A percentile compares a stretch with the other conserved stretches of the same genome.
Conservation (phyloP, 1,140 invertebrate genomes). For the Drosophila ironensis region DNA sequence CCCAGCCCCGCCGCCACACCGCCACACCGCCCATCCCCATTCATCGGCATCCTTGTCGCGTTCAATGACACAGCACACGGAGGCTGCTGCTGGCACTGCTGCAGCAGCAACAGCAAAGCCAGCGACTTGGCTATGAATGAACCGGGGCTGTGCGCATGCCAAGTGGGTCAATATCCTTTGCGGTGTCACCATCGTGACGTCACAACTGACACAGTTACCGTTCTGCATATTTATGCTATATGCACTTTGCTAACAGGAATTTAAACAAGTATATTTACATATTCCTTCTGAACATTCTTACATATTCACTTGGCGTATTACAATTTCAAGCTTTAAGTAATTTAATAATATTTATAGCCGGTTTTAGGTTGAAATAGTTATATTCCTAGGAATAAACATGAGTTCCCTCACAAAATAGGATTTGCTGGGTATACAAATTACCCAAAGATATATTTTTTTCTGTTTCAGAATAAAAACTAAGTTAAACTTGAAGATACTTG, state of each 20-base stretch:
- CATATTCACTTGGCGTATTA: no score
- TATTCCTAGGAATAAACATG: no score
- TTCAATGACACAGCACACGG: slow-evolving; percentile 36
- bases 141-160: slow-evolving; percentile 61
- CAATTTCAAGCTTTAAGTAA: no score
- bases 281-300: no score
- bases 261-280: no score
- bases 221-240: background rate
- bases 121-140: slow-evolving; percentile 56
- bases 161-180: slow-evolving; percentile 69
- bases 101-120: slow-evolving; percentile 2
- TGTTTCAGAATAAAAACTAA: background rate
- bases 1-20: slow-evolving; percentile 9
- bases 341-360: no score
- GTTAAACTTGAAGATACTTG: no score
- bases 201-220: slow-evolving; percentile 65
- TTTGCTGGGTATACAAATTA: no score
- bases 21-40: slow-evolving; percentile 30
- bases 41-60: slow-evolving; percentile 53
- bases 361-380: no score
- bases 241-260: background rate
- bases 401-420: no score
- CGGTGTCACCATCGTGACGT: slow-evolving; percentile 58
- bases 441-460: no score
- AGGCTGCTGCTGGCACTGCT: slow-evolving; percentile 1